Percentiles rank a stretch among this genome's conserved stretches.
phyloP scores from a whole-genome alignment of 2,113 vertebrate species.

The Myotis lucifugus region DNA sequence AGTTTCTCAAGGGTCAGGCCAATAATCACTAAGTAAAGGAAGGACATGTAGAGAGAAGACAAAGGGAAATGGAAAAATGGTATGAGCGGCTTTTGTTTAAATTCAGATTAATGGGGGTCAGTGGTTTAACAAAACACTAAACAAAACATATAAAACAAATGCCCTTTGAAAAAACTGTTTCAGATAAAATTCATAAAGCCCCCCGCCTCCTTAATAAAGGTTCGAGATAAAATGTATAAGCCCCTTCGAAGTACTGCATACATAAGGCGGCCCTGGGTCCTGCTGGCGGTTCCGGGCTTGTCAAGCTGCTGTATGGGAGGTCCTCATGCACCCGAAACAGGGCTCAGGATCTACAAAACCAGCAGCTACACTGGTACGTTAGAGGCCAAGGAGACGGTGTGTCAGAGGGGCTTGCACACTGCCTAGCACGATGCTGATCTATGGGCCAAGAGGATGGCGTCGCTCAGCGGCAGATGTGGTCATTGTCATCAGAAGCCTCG shows the following conservation, averaged over 20 bases:
- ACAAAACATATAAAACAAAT: neutral
- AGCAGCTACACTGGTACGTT: neutral
- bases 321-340: accelerated
- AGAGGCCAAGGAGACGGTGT: neutral
- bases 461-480: accelerated
- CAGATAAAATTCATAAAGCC: neutral
- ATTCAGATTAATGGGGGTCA: neutral
- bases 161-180: neutral
- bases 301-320: neutral
- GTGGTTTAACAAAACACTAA: neutral
- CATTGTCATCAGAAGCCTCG: neutral
- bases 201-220: neutral
- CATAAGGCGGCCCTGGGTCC: neutral
- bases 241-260: neutral
- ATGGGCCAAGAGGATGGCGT: accelerated
- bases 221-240: neutral
- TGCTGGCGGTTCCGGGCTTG: neutral
- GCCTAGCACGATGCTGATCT: accelerated
- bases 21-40: neutral
- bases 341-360: neutral
- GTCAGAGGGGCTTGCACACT: neutral
- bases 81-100: conserved; percentile 19
- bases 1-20: neutral
- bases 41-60: neutral
- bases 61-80: conserved; percentile 25